Evolutionary conservation across 1,140 invertebrate species (phyloP).

Genomic region (Steinernema feltiae): DNA sequence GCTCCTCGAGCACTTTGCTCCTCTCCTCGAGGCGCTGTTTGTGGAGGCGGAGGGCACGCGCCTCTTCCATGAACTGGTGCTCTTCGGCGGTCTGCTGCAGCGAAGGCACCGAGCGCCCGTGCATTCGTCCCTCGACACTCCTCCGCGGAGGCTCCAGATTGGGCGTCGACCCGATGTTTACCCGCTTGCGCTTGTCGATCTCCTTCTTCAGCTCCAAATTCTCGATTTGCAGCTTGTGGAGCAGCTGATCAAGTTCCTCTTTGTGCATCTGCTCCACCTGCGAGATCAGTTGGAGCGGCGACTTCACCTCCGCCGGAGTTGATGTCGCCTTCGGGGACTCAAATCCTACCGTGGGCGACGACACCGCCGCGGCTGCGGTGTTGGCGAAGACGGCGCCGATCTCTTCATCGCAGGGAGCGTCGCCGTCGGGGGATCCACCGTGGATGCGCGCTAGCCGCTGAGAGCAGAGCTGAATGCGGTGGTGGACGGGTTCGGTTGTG

Average conservation of each 20-base stretch:
- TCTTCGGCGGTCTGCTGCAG: slow-evolving; percentile 25
- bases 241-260: slow-evolving; percentile 53
- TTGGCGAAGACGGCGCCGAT: slow-evolving; percentile 6
- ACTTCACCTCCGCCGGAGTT: slow-evolving; percentile 44
- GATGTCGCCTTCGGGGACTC: neutral
- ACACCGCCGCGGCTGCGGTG: neutral
- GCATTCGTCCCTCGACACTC: neutral
- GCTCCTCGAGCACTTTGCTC: slow-evolving; percentile 51
- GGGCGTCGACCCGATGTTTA: slow-evolving; percentile 36
- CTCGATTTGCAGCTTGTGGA: slow-evolving; percentile 53
- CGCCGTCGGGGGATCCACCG: slow-evolving; percentile 5
- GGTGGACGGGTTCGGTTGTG: slow-evolving; percentile 49
- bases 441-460: slow-evolving; percentile 27
- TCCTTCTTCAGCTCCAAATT: slow-evolving; percentile 43
- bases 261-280: slow-evolving; percentile 57
- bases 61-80: slow-evolving; percentile 39
- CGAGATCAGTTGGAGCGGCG: slow-evolving; percentile 47
- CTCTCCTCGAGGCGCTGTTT: slow-evolving; percentile 51
- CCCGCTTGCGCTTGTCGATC: slow-evolving; percentile 35
- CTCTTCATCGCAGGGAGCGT: neutral
- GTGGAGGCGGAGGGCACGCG: slow-evolving; percentile 44
- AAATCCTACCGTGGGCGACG: neutral
- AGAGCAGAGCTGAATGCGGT: slow-evolving; percentile 45
- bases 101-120: slow-evolving; percentile 25
- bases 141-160: slow-evolving; percentile 37